Evolutionary conservation across 2,888 invertebrate species (phyloP).

Genomic region (Drosophila kanekoi): DNA sequence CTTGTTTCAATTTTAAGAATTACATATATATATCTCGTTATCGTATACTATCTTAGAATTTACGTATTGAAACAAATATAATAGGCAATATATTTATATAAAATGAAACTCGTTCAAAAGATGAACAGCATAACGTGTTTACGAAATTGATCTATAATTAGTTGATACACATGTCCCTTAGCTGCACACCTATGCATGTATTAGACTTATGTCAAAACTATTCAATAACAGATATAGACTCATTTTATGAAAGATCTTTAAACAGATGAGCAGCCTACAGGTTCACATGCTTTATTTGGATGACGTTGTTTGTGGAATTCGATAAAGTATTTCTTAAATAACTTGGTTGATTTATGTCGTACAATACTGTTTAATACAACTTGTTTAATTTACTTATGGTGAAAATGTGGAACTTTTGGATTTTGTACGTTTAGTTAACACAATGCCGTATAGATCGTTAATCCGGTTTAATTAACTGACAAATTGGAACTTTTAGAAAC

Average conservation of each 20-base stretch:
- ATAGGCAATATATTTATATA: neutral
- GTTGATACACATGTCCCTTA: neutral
- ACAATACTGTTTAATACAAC: slow-evolving; percentile 5
- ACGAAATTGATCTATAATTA: neutral
- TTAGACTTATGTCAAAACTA: neutral
- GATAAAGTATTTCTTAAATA: slow-evolving; percentile 4
- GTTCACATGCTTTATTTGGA: slow-evolving; percentile 9
- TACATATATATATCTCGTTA: neutral
- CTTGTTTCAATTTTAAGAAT: slow-evolving; percentile 5
- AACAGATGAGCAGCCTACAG: slow-evolving; percentile 3
- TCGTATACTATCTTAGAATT: slow-evolving; percentile 10
- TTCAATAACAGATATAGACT: slow-evolving; percentile 12
- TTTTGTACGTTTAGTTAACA: slow-evolving; percentile 40
- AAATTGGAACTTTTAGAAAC: slow-evolving; percentile 28
- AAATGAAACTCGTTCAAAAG: slow-evolving; percentile 1
- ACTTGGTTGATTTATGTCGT: neutral
- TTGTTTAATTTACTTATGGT: slow-evolving; percentile 2
- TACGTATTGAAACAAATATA: neutral
- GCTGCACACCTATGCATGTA: neutral
- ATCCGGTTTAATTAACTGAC: slow-evolving; percentile 6
- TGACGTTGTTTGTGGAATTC: slow-evolving; percentile 1
- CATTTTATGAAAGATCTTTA: neutral
- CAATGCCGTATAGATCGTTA: slow-evolving; percentile 29
- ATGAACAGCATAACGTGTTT: neutral
- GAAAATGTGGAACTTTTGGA: slow-evolving; percentile 24